Evolutionary conservation across 35 echinoderm and acorn worm genomes (phyloP), one percentile per base, ranked within the genome.

Genomic region (Heliocidaris erythrogramma): DNA sequence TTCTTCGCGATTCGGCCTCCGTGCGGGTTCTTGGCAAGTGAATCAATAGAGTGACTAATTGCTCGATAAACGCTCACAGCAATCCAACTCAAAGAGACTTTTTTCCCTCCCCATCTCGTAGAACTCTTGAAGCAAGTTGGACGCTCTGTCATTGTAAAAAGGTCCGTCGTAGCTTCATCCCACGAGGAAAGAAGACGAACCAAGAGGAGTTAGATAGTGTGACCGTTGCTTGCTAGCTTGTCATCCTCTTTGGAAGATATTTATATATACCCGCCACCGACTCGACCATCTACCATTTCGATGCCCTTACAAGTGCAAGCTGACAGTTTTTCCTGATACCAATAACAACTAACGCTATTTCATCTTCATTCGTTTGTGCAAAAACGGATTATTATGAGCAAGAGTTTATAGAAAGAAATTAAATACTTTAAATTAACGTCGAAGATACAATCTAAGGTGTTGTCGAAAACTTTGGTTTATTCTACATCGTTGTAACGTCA

Each of bases 51-150:
- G 91, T 92, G 91, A 92, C 91, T 95, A 95, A 95, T 95, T 59
- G 87, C 48, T 95, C 88, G 31, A 90, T 92, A 95, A 95, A 90
- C 94, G 94, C 94, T 91, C 53, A 48, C 94, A 95, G 94, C 50
- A 95, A 92, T 92, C 48, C 94, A 85, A 95, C 52, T 92, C 88
- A 60, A 35, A 16, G 60, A 92, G 86, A 48, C 90, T 56, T 95
- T 92, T 69, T 50, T 53, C 18, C 87, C 65, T 27, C 65, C 27
- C 32, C 69, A 60, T 21, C 50, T 94, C 60, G n/a, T 42, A 21
- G 13, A 85, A 85, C 93, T 94, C 85, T 94, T 71, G 60, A 48
- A 47, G 30, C 93, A 71, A 61, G 32, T 85, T 94, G 30, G 47
- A 92, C 90, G 52, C 47, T 29, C 52, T 24, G 48, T 47, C 42